Percentiles rank a stretch among this genome's conserved stretches.
These are phyloP conservation scores for Myocastor coypus DNA, from an alignment of 2,113 vertebrate species.

Conservation along the genomic window DNA sequence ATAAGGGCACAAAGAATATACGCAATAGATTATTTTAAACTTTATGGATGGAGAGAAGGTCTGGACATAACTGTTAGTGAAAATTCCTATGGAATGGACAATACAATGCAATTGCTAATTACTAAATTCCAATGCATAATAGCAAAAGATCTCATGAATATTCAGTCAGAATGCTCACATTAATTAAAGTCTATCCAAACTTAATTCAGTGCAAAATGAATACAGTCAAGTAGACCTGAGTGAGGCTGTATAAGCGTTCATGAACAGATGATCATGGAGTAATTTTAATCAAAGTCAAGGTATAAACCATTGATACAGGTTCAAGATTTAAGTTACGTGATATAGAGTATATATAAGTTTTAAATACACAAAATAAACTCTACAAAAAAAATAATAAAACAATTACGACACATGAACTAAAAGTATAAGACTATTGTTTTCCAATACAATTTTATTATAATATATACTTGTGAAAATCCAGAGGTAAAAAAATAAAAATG, in stretches of 20 bases:
- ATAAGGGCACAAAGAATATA: background rate
- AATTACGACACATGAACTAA: background rate
- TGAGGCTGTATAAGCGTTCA: background rate
- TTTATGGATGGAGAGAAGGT: background rate
- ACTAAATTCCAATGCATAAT: background rate
- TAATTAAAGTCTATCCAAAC: background rate
- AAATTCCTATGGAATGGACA: background rate
- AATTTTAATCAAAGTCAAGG: background rate
- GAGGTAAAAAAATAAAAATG: background rate
- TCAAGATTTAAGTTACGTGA: background rate
- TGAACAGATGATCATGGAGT: background rate
- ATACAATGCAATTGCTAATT: background rate
- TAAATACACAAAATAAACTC: background rate
- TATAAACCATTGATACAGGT: background rate
- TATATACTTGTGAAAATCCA: background rate
- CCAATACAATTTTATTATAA: background rate
- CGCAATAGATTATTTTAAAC: background rate
- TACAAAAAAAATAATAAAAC: background rate
- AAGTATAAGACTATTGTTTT: background rate
- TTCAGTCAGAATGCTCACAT: background rate
- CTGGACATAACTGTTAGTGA: background rate
- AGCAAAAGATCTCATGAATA: background rate
- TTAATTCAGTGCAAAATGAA: background rate
- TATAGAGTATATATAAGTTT: background rate
- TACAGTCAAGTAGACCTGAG: fast-evolving